A percentile compares a stretch with the other conserved stretches of the same genome.
Conservation (phyloP, 1,140 invertebrate genomes). For the Euwallacea similis region DNA sequence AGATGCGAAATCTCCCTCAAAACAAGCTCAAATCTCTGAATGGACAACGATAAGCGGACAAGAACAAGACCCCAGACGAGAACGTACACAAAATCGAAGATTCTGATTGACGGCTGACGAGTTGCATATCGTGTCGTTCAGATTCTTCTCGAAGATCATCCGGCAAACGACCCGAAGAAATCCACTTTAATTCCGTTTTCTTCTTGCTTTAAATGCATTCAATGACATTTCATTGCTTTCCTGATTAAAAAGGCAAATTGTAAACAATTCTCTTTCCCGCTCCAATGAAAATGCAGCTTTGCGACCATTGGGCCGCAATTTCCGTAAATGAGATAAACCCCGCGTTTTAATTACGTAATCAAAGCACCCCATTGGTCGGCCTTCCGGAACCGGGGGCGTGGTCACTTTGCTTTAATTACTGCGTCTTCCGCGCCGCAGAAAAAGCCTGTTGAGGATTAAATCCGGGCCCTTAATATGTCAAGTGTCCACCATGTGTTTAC, state of each 20-base stretch:
- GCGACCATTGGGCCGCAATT: not conserved
- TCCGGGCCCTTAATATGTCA: not conserved
- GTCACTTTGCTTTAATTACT: constrained; percentile 18
- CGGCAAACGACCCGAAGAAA: too few species aligned
- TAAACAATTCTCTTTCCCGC: not conserved
- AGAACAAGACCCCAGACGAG: constrained; percentile 1
- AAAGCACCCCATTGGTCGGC: constrained; percentile 11
- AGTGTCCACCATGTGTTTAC: constrained; percentile 1
- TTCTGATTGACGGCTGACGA: constrained; percentile 2
- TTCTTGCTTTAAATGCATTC: too few species aligned
- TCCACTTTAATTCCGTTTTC: too few species aligned
- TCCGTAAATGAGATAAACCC: constrained; percentile 26
- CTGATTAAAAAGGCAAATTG: too few species aligned
- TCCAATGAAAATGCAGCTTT: not conserved
- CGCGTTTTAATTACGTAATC: constrained; percentile 19
- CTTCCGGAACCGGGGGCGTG: constrained; percentile 9
- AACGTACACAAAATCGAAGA: not conserved
- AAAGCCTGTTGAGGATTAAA: not conserved
- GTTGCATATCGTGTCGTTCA: too few species aligned
- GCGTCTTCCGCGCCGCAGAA: not conserved
- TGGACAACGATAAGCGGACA: not conserved
- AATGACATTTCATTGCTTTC: too few species aligned
- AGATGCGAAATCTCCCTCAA: not conserved
- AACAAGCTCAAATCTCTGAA: not conserved
- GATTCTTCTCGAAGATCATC: too few species aligned